A percentile compares a stretch with the other conserved stretches of the same genome.
phyloP scores from a whole-genome alignment of 92 coral and sea anemone genomes.

The Phenganax stokvisi region DNA sequence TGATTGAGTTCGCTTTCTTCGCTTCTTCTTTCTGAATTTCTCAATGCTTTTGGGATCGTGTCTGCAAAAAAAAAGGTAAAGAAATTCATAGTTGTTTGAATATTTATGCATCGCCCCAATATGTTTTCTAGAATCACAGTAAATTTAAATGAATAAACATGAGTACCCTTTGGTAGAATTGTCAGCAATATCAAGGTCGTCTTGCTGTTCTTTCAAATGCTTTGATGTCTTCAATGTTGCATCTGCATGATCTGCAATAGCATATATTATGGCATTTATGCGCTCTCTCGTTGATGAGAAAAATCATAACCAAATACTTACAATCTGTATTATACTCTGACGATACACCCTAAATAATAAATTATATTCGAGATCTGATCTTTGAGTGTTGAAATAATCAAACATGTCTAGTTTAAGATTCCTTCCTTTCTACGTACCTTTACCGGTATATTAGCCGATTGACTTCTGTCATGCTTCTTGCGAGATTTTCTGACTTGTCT shows the following conservation, averaged over 20 bases:
- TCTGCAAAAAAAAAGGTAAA: not conserved
- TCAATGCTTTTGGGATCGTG: conserved; percentile 43
- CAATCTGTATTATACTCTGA: not conserved
- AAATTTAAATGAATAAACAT: too few species aligned
- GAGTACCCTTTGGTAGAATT: conserved; percentile 10
- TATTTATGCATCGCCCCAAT: too few species aligned
- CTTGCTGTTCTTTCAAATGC: conserved; percentile 5
- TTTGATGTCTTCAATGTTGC: not conserved
- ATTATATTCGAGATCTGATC: not conserved
- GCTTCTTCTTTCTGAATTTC: conserved; percentile 72
- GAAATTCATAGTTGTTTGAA: not conserved
- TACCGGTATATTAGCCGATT: not conserved
- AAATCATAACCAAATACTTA: not conserved
- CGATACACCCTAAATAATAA: conserved; percentile 4
- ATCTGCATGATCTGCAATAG: not conserved
- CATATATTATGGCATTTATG: not conserved
- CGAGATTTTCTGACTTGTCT: conserved; percentile 20
- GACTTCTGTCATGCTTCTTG: conserved; percentile 37
- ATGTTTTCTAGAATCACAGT: too few species aligned
- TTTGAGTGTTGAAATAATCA: not conserved
- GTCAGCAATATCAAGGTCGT: conserved; percentile 8
- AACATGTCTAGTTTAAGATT: not conserved
- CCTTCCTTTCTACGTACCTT: not conserved
- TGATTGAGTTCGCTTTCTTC: conserved; percentile 67
- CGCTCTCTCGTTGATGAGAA: not conserved